Base-by-base conservation (phyloP, 2,888 invertebrate genomes). In the Nemoura dubitans region DNA sequence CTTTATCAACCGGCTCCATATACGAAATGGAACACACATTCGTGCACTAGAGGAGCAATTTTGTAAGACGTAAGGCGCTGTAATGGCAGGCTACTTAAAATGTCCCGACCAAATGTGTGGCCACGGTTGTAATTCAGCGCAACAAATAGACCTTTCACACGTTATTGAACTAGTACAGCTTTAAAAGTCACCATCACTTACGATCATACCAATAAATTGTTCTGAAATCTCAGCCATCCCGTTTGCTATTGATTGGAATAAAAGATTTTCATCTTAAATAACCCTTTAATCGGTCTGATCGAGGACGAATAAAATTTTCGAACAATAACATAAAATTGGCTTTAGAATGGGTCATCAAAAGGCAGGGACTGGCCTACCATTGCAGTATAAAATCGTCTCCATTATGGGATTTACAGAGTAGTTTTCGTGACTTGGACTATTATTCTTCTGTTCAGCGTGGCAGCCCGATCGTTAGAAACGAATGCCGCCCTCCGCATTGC, bases 391-490 rank as follows among this genome's bases (percentile, higher is more conserved):
- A 81, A 81, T 30, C 84, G 84, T 59, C 26, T 28, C 84, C 84
- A 76, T 84, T 84, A 84, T 27, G 25, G 84, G 84, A 84, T 84
- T 84, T 84, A 84, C 59, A 6, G 84, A 84, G 84, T 76, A 59
- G 84, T 30, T 30, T 84, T 59, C 76, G 16, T 43, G 30, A 27
- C 76, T 29, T 81, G 28, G 59, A 30, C 81, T 28, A 81, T 28
- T 81, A 30, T 30, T 81, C 28, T 76, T 25, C 84, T 10, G 59
- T n/a, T 28, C 29, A 59, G 16, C 21, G 21, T 21, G 16, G 59
- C 16, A 59, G 59, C 14, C 14, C 59, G 81, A 28, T 81, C 81
- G 81, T 81, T 78, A 30, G 59, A 59, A 84, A 21, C 76, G 59
- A 84, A 84, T 84, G 76, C n/a, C 10, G 21, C 83, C 43, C 26